phyloP scores from a whole-genome alignment of 2,113 vertebrate species.

The Atractosteus spatula region DNA sequence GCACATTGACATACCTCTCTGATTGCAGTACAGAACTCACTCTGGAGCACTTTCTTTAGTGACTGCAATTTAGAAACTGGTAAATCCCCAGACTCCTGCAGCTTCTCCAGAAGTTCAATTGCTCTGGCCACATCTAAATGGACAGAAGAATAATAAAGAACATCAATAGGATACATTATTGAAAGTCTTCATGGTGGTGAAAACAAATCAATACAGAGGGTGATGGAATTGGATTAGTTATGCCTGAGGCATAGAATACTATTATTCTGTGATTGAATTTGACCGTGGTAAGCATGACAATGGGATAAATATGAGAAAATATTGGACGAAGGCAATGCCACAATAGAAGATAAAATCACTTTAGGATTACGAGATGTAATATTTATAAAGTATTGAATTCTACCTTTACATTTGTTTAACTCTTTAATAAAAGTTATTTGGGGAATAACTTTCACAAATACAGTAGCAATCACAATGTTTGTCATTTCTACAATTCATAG shows the following conservation, averaged over 20 bases:
- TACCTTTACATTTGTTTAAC: no score
- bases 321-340: no score
- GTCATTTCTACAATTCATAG: no score
- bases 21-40: slow-evolving; percentile 98
- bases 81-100: slow-evolving; percentile 93
- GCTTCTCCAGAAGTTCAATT: slow-evolving; percentile 94
- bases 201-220: slow-evolving; percentile 44
- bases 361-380: no score
- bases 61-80: slow-evolving; percentile 95
- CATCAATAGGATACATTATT: slow-evolving; percentile 43
- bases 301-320: not conserved
- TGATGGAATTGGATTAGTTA: slow-evolving; percentile 48
- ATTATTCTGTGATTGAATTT: slow-evolving; percentile 35
- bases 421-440: no score
- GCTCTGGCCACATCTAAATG: slow-evolving; percentile 91
- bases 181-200: slow-evolving; percentile 19
- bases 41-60: slow-evolving; percentile 96
- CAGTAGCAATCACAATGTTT: no score
- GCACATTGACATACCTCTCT: slow-evolving; percentile 82
- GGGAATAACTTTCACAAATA: no score
- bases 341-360: no score
- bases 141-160: not conserved
- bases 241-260: slow-evolving; percentile 36
- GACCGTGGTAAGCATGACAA: slow-evolving; percentile 26
- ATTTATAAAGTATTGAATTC: no score